Percentiles rank a stretch among this genome's conserved stretches.
phyloP scores from a whole-genome alignment of 1,140 invertebrate species.

The Bombyx mandarina region DNA sequence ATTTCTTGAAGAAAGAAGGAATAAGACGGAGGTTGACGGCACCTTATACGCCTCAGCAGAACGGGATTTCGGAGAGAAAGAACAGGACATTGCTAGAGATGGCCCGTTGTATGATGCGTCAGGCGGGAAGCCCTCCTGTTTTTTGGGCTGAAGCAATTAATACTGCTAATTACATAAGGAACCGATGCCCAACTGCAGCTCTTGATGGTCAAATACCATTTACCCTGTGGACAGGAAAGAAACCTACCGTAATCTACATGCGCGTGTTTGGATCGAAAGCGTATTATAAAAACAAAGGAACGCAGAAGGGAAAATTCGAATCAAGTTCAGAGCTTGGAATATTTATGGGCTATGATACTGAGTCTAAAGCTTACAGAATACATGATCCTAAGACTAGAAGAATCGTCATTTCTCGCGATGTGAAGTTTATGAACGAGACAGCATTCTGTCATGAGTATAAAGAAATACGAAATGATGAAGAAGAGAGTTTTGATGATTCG shows the following conservation, averaged over 20 bases:
- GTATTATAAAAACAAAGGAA: slow-evolving; percentile 14
- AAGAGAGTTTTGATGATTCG: slow-evolving; percentile 3
- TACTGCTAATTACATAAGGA: not conserved
- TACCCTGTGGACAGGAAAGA: slow-evolving; percentile 27
- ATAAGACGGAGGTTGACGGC: not conserved
- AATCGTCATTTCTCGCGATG: slow-evolving; percentile 13
- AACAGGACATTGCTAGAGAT: slow-evolving; percentile 1
- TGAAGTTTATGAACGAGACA: slow-evolving; percentile 18
- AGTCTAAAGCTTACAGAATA: slow-evolving; percentile 13
- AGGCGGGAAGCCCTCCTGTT: not conserved
- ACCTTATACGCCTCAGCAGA: not conserved
- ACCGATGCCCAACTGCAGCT: slow-evolving; percentile 6
- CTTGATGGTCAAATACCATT: slow-evolving; percentile 14
- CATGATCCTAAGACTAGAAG: slow-evolving; percentile 12
- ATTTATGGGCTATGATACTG: slow-evolving; percentile 7
- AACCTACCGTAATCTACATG: slow-evolving; percentile 18
- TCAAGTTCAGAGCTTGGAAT: slow-evolving; percentile 15
- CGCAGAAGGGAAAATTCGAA: slow-evolving; percentile 13
- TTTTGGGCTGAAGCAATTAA: slow-evolving; percentile 2
- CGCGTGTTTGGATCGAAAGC: slow-evolving; percentile 14
- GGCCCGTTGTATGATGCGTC: slow-evolving; percentile 1
- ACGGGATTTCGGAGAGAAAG: not conserved
- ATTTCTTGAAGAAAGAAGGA: not conserved
- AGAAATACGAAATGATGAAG: slow-evolving; percentile 14
- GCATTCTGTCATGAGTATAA: slow-evolving; percentile 16